Base-by-base conservation (phyloP, 2,113 vertebrate species). In the Dinomys branickii region DNA sequence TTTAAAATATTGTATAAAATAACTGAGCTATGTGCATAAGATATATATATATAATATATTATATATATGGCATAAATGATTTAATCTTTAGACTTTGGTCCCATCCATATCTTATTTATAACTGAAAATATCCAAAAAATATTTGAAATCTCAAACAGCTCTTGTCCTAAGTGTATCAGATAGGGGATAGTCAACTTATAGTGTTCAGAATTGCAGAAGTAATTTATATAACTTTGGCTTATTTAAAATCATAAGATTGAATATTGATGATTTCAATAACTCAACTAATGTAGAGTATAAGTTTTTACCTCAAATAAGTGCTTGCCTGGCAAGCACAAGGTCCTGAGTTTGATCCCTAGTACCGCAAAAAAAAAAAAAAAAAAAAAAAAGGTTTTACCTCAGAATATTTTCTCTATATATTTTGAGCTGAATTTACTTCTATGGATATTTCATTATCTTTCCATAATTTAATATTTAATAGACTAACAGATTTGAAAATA, bases 401-500 rank as follows among this genome's bases (percentile, higher is more conserved):
- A n/a, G 67, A 69, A 90, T 35, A 77, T 96, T 75, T 65, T 83
- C 20, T 75, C 86, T 33, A 92, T 16, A 35, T 85, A 73, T 56
- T 92, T 93, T 73, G 14, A 61, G 58, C 13, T 94, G 65, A 97
- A 78, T 97, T 94, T 85, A 77, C 67, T 65, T 86, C 33, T 69
- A 35, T 78, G 8, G 47, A 0, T 58, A 24, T 58, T 90, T 87
- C 52, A 86, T 11, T 11, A 85, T 65, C 30, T 73, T 59, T 63
- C 65, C 22, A 77, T 33, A 87, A 84, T 65, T 83, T 90, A 95
- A 47, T 87, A 90, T 26, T 47, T 78, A 19, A 86, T 90, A 81
- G 94, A 85, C 58, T 69, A 69, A 95, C 73, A 85, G 11, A 52
- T 95, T 78, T 24, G 41, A 97, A 71, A 94, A 92, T 33, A 47